Base-by-base conservation (phyloP, 2,113 vertebrate species). In the Malurus alboscapulatus region DNA sequence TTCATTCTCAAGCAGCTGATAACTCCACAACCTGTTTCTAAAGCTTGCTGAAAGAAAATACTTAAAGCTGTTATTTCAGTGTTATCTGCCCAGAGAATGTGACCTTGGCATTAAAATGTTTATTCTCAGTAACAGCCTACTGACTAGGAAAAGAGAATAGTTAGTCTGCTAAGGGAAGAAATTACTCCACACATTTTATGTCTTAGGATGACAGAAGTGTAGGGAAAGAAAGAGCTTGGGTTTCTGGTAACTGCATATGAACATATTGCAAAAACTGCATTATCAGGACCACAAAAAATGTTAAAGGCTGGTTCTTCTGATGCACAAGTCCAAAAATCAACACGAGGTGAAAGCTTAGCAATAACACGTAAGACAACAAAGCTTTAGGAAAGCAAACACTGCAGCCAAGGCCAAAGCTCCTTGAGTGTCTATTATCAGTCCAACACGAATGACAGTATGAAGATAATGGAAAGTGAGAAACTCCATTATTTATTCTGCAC, bases 61-160 rank as follows among this genome's bases (percentile, higher is more conserved):
- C 62, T 95, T 89, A 61, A 71, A 81, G 74, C 61, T 30, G 18
- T 47, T 90, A 62, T 65, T 88, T 93, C 66, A 92, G 82, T 66
- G 42, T 69, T 94, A 80, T 76, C 44, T 85, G 62, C 44, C 45
- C 30, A 91, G 85, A 74, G 77, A 91, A 94, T 76, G 34, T 95
- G 90, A 97, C 72, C 79, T 96, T 87, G 92, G 80, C 76, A 81
- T 95, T 84, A 76, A 84, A 88, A 53, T 50, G 55, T 84, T 92
- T 93, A 53, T 84, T 94, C 86, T 93, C 95, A 73, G 74, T 91
- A 95, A 67, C 20, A 71, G 55, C 38, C 91, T 92, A 91, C 73
- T 84, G 87, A 62, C 89, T 68, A 84, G 62, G 30, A 54, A 63
- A 86, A 87, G 93, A 50, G 45, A 86, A 88, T 17, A 90, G 61